Base-by-base conservation (phyloP, 2,113 vertebrate species). In the Psammodynastes pulverulentus region DNA sequence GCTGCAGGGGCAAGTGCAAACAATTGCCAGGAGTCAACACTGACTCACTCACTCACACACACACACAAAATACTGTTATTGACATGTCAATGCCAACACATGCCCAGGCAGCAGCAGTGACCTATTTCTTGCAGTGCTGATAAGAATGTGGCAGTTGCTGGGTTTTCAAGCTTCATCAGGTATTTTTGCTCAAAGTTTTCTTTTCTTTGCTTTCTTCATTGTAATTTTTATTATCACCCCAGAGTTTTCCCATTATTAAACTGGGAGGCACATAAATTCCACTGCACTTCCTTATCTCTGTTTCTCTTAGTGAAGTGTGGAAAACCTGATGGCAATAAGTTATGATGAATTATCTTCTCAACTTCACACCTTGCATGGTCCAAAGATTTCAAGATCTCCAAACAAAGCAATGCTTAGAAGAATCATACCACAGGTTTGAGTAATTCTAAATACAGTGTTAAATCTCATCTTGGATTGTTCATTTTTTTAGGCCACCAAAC, bases 181-280 rank as follows among this genome's bases (percentile, higher is more conserved):
- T 91, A 67, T 88, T 93, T 93, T 89, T 67, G 58, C 58, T 91
- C 52, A 49, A 52, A 4, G 84, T 84, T 85, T 51, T n/a, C 58
- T 67, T 88, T 21, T 43, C 21, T 34, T 24, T 79, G 89, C 85
- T 90, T n/a, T 52, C 58, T 89, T 90, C 89, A 43, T 45, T 45
- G 49, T 51, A 6, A 86, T 26, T 84, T 56, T 91, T 43, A 84
- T 92, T 34, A 79, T 87, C 56, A 39, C 45, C 51, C 89, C 62
- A 24, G 56, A 49, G 62, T 84, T 49, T 45, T 1, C 1, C 24
- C 5, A 24, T 84, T 88, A 84, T 88, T 91, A 85, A 85, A 91
- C n/a, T 45, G 89, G 52, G 58, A 58, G 62, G 86, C 56, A 52
- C 15, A 8, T n/a, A 46, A 8, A 91, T 93, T 62, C 92, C 92